Conservation (phyloP, 2,888 invertebrate species). For the Chaetogeoica ovagalla region DNA sequence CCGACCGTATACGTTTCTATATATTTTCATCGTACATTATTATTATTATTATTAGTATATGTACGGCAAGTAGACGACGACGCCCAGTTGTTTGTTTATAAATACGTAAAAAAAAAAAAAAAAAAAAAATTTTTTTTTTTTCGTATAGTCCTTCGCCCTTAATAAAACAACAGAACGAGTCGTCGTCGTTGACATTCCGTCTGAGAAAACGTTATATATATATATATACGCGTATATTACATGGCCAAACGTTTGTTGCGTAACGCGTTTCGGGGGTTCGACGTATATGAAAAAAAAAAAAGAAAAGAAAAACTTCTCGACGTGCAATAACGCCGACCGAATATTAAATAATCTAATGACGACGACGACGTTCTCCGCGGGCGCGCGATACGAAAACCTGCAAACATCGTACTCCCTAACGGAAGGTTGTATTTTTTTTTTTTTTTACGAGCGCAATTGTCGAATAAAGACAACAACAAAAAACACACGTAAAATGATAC, state of each 20-base stretch:
- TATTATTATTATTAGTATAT: not conserved
- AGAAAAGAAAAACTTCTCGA: too few species aligned
- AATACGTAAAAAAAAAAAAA: not conserved
- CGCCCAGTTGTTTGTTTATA: slow-evolving; percentile 10
- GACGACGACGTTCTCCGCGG: too few species aligned
- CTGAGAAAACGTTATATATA: not conserved
- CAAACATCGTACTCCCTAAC: not conserved
- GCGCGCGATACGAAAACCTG: not conserved
- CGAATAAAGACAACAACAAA: too few species aligned
- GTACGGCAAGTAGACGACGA: not conserved
- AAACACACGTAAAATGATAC: too few species aligned
- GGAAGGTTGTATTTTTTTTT: too few species aligned
- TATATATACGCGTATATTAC: not conserved
- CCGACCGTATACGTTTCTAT: too few species aligned
- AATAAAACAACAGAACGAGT: not conserved
- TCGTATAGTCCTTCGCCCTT: not conserved
- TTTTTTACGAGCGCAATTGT: too few species aligned
- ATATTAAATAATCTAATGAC: too few species aligned
- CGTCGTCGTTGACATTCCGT: slow-evolving; percentile 7
- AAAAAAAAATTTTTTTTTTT: not conserved
- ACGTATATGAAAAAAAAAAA: too few species aligned
- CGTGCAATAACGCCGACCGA: too few species aligned
- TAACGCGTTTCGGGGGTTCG: too few species aligned
- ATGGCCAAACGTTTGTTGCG: not conserved
- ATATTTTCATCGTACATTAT: not conserved